phyloP scores from a whole-genome alignment of 2,797 vertebrate genomes.

The Enteromius mattozi region DNA sequence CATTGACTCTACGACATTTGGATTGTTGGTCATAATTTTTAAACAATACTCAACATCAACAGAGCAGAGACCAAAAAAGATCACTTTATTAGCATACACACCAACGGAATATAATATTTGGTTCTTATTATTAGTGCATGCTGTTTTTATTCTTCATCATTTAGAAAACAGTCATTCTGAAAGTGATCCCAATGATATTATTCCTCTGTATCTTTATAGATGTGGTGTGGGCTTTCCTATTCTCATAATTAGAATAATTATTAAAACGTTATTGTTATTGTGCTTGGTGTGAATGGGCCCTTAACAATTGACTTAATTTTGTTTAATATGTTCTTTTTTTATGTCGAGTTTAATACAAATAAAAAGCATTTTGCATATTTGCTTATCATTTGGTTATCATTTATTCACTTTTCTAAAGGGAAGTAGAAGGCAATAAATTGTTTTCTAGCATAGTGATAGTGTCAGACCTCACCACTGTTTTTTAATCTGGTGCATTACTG shows the following conservation, averaged over 20 bases:
- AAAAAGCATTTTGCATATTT: background rate
- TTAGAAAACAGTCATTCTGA: background rate
- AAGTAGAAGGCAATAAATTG: background rate
- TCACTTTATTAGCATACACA: background rate
- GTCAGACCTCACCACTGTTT: background rate
- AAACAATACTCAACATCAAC: background rate
- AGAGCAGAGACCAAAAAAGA: background rate
- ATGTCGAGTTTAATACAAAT: background rate
- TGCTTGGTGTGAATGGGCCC: background rate
- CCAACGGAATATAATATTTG: background rate
- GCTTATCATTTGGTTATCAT: background rate
- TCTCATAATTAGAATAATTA: background rate
- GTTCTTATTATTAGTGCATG: background rate
- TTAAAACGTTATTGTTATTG: background rate
- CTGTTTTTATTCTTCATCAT: background rate
- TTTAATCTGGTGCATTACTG: background rate
- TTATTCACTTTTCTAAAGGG: background rate
- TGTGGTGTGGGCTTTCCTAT: background rate
- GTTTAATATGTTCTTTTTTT: background rate
- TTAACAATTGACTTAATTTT: background rate
- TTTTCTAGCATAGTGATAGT: background rate
- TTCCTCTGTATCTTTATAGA: background rate
- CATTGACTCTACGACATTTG: background rate
- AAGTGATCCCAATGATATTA: background rate
- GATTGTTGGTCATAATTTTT: background rate